Conservation (phyloP, 1,140 invertebrate genomes). For the Xylocopa sonorina region DNA sequence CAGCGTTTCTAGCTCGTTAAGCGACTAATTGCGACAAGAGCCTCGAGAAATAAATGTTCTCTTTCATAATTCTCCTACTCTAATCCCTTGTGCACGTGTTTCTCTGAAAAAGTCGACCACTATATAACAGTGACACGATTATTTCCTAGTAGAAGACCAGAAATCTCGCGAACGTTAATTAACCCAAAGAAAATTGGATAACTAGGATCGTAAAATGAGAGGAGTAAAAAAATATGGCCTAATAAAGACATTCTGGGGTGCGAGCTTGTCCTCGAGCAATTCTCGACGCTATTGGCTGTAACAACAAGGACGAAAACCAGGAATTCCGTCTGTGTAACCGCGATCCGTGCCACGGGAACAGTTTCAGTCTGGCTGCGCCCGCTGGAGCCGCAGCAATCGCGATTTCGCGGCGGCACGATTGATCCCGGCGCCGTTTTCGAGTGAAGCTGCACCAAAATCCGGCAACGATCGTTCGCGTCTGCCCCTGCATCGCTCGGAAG, state of each 20-base stretch:
- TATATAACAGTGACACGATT: too few species aligned
- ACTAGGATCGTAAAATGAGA: too few species aligned
- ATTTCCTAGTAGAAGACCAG: too few species aligned
- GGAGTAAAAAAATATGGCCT: background rate
- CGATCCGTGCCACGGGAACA: constrained; percentile 7
- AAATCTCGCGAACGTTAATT: too few species aligned
- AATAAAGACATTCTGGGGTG: background rate
- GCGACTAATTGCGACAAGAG: constrained; percentile 10
- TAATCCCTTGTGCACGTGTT: background rate
- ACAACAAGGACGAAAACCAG: background rate
- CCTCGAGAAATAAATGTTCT: background rate
- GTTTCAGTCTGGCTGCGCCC: background rate
- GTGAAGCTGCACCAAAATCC: constrained; percentile 13
- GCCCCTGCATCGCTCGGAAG: constrained; percentile 7
- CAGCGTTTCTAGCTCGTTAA: constrained; percentile 21
- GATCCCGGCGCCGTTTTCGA: background rate
- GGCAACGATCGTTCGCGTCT: background rate
- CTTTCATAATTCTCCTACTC: background rate
- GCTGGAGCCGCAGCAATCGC: background rate
- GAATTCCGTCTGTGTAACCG: constrained; percentile 18
- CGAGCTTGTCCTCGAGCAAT: background rate
- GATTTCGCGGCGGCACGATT: background rate
- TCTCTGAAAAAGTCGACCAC: background rate
- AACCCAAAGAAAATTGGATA: too few species aligned
- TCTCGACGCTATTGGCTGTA: background rate